Evolutionary conservation across 2,888 invertebrate species (phyloP).

Genomic region (Notodonta ziczac): DNA sequence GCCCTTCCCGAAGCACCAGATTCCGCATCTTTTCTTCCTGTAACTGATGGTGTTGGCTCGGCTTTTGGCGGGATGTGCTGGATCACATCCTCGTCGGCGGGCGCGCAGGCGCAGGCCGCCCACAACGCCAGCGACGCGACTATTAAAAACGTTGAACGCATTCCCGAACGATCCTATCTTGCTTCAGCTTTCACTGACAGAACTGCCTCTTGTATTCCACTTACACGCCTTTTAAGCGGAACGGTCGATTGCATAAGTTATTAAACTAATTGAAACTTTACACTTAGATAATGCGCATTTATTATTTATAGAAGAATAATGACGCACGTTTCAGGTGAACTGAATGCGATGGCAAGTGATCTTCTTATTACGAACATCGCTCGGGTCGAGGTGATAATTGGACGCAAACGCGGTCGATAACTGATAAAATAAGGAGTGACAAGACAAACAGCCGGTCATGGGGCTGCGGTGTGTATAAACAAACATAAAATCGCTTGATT

Average conservation of each 20-base stretch:
- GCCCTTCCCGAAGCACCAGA: conserved; percentile 76
- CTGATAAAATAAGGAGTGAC: conserved; percentile 61
- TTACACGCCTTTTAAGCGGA: conserved; percentile 56
- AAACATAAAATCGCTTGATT: neutral
- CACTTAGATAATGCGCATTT: conserved; percentile 57
- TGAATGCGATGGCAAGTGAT: conserved; percentile 59
- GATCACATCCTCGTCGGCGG: conserved; percentile 68
- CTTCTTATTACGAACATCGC: conserved; percentile 61
- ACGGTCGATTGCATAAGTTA: conserved; percentile 61
- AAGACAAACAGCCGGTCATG: conserved; percentile 45
- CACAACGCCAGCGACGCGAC: conserved; percentile 76
- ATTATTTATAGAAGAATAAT: conserved; percentile 63
- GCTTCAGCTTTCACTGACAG: conserved; percentile 46
- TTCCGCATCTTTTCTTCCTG: conserved; percentile 66
- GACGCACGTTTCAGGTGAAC: conserved; percentile 60
- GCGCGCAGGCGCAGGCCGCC: conserved; percentile 71
- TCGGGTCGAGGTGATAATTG: conserved; percentile 57
- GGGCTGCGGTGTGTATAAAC: conserved; percentile 19
- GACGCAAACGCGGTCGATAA: conserved; percentile 54
- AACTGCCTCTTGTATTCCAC: conserved; percentile 42
- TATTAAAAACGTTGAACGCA: conserved; percentile 75
- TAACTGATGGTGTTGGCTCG: conserved; percentile 77
- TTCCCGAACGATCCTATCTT: conserved; percentile 75
- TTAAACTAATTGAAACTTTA: conserved; percentile 67
- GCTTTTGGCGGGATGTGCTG: conserved; percentile 73